Conservation (phyloP, 2,888 invertebrate genomes). For the Meta bourneti region DNA sequence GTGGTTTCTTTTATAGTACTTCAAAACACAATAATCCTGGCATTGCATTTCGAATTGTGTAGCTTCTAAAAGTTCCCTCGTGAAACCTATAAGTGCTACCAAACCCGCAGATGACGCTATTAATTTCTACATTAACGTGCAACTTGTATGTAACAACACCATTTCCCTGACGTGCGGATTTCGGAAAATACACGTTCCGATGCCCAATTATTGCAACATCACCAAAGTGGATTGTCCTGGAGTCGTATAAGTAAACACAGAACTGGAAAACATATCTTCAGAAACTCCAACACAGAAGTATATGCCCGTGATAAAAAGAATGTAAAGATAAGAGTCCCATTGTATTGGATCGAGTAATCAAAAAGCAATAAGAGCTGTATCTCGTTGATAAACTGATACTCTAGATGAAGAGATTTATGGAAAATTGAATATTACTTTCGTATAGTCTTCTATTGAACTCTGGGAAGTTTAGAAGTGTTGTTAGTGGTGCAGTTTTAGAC, state of each 20-base stretch:
- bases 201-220: background rate
- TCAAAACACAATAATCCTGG: too few relatives aligned
- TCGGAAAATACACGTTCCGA: background rate
- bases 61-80: too few relatives aligned
- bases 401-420: constrained; percentile 21
- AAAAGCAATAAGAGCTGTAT: constrained; percentile 40
- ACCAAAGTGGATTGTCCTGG: constrained; percentile 11
- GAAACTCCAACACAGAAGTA: constrained; percentile 27
- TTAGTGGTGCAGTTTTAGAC: background rate
- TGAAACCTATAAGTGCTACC: background rate
- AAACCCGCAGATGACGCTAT: background rate
- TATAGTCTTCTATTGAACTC: background rate
- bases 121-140: background rate
- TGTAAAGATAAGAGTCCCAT: constrained; percentile 62
- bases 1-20: too few relatives aligned
- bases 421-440: constrained; percentile 18
- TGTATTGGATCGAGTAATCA: constrained; percentile 63
- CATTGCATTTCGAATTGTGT: too few relatives aligned
- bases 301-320: constrained; percentile 42
- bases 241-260: constrained; percentile 38
- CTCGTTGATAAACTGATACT: constrained; percentile 29
- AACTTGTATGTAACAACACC: background rate
- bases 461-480: constrained; percentile 2
- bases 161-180: background rate
- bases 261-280: constrained; percentile 28